Conservation (phyloP, 2,113 vertebrate species). For the Brachyhypopomus gauderio region DNA sequence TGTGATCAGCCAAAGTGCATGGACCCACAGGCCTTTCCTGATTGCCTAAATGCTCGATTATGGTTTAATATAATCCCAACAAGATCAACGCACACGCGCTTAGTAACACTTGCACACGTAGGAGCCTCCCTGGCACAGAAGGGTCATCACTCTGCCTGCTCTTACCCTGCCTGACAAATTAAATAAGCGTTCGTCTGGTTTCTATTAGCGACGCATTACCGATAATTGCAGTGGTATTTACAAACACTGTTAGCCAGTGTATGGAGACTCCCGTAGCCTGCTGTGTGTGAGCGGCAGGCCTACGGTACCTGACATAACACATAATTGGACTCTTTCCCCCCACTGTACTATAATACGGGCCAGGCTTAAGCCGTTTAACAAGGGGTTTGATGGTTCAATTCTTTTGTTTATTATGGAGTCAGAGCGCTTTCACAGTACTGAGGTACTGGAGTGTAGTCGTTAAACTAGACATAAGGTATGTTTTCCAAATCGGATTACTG, state of each 20-base stretch:
- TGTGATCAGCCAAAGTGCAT: constrained; percentile 40
- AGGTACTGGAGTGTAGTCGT: constrained; percentile 46
- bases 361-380: constrained; percentile 47
- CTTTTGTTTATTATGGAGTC: constrained; percentile 62
- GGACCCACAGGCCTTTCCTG: constrained; percentile 46
- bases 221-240: constrained; percentile 72
- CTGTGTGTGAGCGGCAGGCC: constrained; percentile 28
- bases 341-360: constrained; percentile 36
- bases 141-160: constrained; percentile 63
- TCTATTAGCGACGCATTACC: constrained; percentile 69
- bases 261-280: constrained; percentile 21
- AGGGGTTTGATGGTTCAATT: constrained; percentile 67
- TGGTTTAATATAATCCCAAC: constrained; percentile 48
- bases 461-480: constrained; percentile 44
- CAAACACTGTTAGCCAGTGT: constrained; percentile 61
- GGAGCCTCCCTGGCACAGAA: constrained; percentile 44
- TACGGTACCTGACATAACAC: constrained; percentile 38
- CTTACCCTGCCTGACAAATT: constrained; percentile 71
- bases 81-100: constrained; percentile 44
- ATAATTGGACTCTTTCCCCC: constrained; percentile 30
- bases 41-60: constrained; percentile 37
- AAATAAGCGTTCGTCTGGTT: constrained; percentile 72
- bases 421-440: constrained; percentile 63
- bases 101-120: constrained; percentile 10
- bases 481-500: constrained; percentile 52